A percentile compares a stretch with the other conserved stretches of the same genome.
phyloP scores from a whole-genome alignment of 2,113 vertebrate species.

The Uria lomvia region DNA sequence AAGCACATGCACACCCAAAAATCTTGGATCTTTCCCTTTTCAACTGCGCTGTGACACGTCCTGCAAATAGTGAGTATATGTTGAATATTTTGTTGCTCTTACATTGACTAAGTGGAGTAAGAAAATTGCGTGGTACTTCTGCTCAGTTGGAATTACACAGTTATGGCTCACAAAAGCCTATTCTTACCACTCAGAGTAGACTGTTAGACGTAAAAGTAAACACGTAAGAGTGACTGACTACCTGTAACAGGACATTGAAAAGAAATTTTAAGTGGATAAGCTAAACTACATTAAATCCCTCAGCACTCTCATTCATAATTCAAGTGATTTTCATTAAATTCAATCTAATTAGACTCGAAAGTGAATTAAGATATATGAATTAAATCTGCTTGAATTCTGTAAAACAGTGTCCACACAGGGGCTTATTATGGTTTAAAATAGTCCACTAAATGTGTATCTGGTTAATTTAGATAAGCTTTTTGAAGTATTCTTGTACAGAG shows the following conservation, averaged over 20 bases:
- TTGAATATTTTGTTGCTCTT: background rate
- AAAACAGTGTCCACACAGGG: background rate
- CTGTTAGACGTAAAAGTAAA: background rate
- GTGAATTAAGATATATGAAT: background rate
- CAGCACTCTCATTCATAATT: background rate
- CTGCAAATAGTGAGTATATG: background rate
- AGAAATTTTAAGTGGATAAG: background rate
- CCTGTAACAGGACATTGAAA: background rate
- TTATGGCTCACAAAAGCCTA: background rate
- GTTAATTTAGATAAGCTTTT: background rate
- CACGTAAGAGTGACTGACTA: background rate
- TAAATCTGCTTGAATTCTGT: background rate
- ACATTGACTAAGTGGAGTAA: background rate
- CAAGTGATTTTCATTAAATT: background rate
- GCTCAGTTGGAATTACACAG: accelerated
- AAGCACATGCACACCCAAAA: background rate
- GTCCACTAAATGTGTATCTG: background rate
- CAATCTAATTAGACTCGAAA: background rate
- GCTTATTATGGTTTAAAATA: background rate
- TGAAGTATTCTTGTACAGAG: background rate
- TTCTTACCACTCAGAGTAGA: background rate
- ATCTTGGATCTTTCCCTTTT: background rate
- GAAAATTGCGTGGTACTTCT: background rate
- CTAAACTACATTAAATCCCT: background rate
- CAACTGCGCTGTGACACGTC: background rate